Evolutionary conservation across 2,113 vertebrate genomes (phyloP).

Genomic region (Hyperopisus bebe): DNA sequence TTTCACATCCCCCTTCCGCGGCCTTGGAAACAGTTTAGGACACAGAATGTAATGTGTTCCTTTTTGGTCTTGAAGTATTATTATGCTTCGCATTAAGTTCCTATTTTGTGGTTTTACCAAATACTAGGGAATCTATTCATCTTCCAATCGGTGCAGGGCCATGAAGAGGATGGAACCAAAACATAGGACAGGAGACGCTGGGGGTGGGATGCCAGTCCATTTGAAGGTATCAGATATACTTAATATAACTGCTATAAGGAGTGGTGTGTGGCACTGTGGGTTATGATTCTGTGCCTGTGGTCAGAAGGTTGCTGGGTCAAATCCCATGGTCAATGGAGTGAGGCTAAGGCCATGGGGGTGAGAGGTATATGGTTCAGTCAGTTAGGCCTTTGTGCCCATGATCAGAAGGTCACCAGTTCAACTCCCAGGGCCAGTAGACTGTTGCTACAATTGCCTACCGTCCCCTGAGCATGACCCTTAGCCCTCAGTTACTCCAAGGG

Average conservation of each 20-base stretch:
- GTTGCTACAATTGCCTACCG: neutral
- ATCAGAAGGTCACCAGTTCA: neutral
- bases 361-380: neutral
- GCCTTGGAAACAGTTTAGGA: neutral
- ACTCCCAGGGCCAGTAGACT: neutral
- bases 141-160: neutral
- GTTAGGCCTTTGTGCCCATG: neutral
- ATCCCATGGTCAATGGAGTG: neutral
- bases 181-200: neutral
- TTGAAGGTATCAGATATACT: neutral
- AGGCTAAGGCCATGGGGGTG: neutral
- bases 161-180: neutral
- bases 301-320: neutral
- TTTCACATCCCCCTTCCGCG: constrained; percentile 7
- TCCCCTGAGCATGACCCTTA: neutral
- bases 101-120: neutral
- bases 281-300: neutral
- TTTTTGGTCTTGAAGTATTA: neutral
- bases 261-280: neutral
- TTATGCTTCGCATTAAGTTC: neutral
- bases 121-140: neutral
- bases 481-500: neutral
- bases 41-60: neutral
- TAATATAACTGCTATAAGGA: neutral
- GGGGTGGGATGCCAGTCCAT: neutral